Conservation (phyloP, 2,113 vertebrate genomes). For the Pelodiscus sinensis region DNA sequence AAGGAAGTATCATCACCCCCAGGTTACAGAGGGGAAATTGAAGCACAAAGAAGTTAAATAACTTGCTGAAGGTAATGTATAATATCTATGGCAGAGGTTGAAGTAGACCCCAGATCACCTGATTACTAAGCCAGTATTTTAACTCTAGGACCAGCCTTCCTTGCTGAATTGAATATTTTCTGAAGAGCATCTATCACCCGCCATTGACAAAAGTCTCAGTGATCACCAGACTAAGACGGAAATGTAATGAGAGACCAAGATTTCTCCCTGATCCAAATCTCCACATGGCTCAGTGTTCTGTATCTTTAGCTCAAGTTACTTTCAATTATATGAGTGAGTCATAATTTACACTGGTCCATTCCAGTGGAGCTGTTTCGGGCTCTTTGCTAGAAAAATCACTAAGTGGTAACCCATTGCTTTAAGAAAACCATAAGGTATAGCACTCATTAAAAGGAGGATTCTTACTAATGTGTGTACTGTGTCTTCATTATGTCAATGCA, state of each 20-base stretch:
- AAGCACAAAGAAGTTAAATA: not conserved
- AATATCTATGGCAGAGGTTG: not conserved
- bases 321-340: not conserved
- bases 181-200: not conserved
- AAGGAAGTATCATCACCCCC: not conserved
- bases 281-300: not conserved
- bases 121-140: not conserved
- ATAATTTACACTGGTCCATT: not conserved
- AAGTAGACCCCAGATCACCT: not conserved
- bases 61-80: not conserved
- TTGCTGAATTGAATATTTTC: not conserved
- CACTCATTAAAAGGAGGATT: conserved; percentile 57
- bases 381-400: not conserved
- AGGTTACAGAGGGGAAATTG: not conserved
- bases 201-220: not conserved
- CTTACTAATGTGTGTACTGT: conserved; percentile 56
- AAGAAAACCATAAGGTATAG: conserved; percentile 41
- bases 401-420: conserved; percentile 31
- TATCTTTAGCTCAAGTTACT: no score
- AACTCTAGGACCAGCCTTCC: not conserved
- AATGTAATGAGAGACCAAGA: not conserved
- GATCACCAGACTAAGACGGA: not conserved
- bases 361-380: not conserved
- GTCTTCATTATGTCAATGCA: conserved; percentile 57
- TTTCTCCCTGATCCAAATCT: not conserved